Base-by-base conservation (phyloP, 2,888 invertebrate species). In the Hesperia comma region DNA sequence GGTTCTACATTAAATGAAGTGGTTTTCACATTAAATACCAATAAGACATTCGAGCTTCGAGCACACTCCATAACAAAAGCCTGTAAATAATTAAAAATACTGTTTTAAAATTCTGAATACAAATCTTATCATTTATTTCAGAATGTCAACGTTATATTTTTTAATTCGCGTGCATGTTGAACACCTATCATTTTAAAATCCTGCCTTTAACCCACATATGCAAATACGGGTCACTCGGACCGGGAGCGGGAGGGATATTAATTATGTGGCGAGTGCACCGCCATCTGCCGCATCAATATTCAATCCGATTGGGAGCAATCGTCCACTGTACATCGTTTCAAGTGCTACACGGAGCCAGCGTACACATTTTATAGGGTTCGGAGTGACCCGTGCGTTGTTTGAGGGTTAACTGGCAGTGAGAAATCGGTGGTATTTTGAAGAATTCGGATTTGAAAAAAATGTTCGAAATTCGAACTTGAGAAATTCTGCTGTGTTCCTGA, bases 251-350 rank as follows among this genome's bases (percentile, higher is more conserved):
- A 82, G 81, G 80, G 85, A 87, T 84, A 90, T 90, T 89, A 90
- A 90, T 90, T 90, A 90, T 89, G 86, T 88, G 86, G 82, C 81
- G 82, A 86, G 83, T 85, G 83, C 83, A 83, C 79, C 78, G 85
- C 88, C 90, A 89, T 89, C 90, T 90, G 88, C 78, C 83, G 81
- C 85, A 87, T 89, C 88, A 88, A 89, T 90, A 90, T 90, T 90
- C 88, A 87, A 91, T 90, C 85, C 84, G 82, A 86, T 86, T 82
- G 86, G 85, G 84, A 81, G 77, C 80, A 79, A 80, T 81, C 77
- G 78, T 70, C 71, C 74, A 63, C 49, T 21, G 10, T 61, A 58
- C 37, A 32, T 10, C 53, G 53, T 53, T 53, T 53, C 53, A 53
- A 53, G 53, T 53, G 53, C 53, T 32, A 7, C 21, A 21, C 32